Conservation (phyloP, 2,888 invertebrate genomes). For the Patella caerulea region DNA sequence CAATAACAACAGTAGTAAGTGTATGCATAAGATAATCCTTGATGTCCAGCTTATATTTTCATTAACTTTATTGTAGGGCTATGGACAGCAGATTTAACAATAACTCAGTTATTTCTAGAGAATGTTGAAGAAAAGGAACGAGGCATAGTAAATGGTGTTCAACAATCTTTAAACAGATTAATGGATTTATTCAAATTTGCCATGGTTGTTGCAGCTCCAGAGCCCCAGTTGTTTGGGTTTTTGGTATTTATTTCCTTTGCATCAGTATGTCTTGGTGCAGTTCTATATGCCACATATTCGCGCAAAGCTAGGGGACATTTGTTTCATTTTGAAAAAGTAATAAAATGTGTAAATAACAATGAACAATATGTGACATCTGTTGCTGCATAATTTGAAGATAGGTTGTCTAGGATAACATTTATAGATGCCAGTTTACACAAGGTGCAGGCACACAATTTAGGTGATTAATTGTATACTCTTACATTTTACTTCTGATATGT, state of each 20-base stretch:
- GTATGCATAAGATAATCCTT: too few relatives aligned
- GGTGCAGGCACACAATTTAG: too few relatives aligned
- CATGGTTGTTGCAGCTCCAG: constrained; percentile 73
- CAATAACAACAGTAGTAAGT: too few relatives aligned
- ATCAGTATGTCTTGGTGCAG: constrained; percentile 61
- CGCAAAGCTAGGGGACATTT: constrained; percentile 54
- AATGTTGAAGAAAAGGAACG: constrained; percentile 72
- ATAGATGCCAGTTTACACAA: too few relatives aligned
- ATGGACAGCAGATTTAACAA: constrained; percentile 74
- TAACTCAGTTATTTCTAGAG: constrained; percentile 74
- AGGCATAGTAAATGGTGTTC: constrained; percentile 74
- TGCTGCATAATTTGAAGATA: too few relatives aligned
- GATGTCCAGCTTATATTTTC: constrained; percentile 10
- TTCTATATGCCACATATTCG: constrained; percentile 62
- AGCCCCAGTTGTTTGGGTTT: constrained; percentile 72
- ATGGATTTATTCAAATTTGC: constrained; percentile 74
- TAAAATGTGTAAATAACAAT: constrained; percentile 20
- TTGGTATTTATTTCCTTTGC: constrained; percentile 72
- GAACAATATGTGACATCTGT: not conserved
- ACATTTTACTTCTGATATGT: too few relatives aligned
- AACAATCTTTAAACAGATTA: constrained; percentile 74
- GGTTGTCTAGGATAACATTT: too few relatives aligned
- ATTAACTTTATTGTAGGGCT: constrained; percentile 69
- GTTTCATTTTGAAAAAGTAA: constrained; percentile 50
- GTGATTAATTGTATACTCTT: too few relatives aligned